A percentile compares a stretch with the other conserved stretches of the same genome.
phyloP scores from a whole-genome alignment of 2,888 invertebrate genomes.

The Toxonevra muliebris region DNA sequence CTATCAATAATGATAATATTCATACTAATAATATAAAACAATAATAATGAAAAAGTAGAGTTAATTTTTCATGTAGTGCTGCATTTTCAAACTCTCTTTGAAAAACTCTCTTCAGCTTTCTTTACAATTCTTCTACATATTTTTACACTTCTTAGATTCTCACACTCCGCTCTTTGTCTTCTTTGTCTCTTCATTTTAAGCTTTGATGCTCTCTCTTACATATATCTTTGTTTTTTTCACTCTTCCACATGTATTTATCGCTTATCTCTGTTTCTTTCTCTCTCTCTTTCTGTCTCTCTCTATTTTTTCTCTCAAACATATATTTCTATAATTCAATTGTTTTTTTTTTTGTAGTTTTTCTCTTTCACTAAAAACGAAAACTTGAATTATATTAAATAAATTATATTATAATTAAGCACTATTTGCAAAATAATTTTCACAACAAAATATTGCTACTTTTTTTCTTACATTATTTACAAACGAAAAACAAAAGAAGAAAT shows the following conservation, averaged over 20 bases:
- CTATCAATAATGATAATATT: no score
- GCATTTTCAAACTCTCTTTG: background rate
- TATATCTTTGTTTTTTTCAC: constrained; percentile 5
- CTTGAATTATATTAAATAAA: no score
- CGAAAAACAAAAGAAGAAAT: background rate
- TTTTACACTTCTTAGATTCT: background rate
- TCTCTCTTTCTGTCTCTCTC: constrained; percentile 27
- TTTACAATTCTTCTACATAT: background rate
- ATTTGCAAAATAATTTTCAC: no score
- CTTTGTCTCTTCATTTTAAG: constrained; percentile 4
- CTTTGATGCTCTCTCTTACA: background rate
- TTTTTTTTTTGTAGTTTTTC: constrained; percentile 33
- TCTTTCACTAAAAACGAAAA: constrained; percentile 17
- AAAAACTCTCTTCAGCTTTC: background rate
- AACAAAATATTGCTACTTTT: background rate
- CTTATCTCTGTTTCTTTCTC: background rate
- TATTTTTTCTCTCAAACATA: constrained; percentile 13
- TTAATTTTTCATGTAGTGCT: background rate
- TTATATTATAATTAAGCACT: no score
- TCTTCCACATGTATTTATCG: background rate
- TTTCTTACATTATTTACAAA: background rate
- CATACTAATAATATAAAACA: no score
- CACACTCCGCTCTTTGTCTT: background rate
- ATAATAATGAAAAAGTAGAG: no score
- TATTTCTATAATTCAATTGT: constrained; percentile 19